These are phyloP conservation scores for Zosterops lateralis DNA, from an alignment of 2,113 vertebrate genomes.

Conservation along the genomic window DNA sequence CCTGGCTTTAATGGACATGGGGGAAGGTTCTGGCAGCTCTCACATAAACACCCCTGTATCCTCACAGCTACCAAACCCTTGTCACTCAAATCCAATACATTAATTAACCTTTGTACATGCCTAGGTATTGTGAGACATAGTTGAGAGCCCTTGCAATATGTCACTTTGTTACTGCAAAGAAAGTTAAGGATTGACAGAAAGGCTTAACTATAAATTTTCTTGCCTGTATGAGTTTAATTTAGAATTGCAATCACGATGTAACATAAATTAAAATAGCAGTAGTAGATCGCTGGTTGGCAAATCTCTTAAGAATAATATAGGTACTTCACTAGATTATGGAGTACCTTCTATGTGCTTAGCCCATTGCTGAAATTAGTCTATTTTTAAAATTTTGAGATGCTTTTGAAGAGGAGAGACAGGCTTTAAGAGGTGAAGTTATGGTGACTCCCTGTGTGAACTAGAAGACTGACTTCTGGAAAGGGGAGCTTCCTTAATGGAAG, in stretches of 20 bases:
- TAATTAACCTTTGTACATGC: not conserved
- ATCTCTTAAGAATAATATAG: not conserved
- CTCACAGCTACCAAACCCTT: not conserved
- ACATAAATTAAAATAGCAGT: slow-evolving; percentile 34
- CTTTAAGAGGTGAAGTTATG: not conserved
- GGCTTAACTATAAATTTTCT: not conserved
- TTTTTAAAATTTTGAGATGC: not conserved
- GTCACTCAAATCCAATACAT: not conserved
- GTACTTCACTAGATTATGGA: not conserved
- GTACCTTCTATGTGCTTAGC: not conserved
- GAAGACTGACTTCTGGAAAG: not conserved
- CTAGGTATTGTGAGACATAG: not conserved
- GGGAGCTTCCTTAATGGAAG: not conserved
- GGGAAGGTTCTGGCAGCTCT: not conserved
- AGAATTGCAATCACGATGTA: slow-evolving; percentile 4
- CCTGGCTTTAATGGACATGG: not conserved
- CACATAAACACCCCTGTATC: not conserved
- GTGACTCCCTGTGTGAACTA: not conserved
- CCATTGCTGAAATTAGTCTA: not conserved
- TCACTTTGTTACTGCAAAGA: not conserved
- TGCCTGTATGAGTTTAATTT: slow-evolving; percentile 37
- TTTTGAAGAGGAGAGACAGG: not conserved
- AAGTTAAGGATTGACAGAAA: slow-evolving; percentile 4
- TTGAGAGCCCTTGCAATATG: not conserved
- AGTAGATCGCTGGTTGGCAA: not conserved